Percentiles rank a stretch among this genome's conserved stretches.
phyloP scores from a whole-genome alignment of 1,140 invertebrate species.

The Bombus confusus region DNA sequence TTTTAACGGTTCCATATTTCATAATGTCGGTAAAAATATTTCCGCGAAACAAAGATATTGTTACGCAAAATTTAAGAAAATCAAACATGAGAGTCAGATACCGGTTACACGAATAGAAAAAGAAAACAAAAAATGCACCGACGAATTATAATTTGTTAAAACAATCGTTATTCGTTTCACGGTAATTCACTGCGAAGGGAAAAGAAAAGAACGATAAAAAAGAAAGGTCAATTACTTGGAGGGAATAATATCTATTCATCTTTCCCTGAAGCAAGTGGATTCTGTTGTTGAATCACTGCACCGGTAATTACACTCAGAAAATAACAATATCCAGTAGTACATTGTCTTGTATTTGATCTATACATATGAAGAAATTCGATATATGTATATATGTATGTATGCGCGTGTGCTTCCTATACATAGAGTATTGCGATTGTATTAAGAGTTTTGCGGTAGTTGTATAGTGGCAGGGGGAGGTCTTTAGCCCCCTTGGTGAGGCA shows the following conservation, averaged over 20 bases:
- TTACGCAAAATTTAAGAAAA: background rate
- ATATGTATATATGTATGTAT: slow-evolving; percentile 12
- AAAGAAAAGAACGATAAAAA: slow-evolving; percentile 3
- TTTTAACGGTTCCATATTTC: slow-evolving; percentile 32
- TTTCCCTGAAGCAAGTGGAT: background rate
- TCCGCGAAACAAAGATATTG: slow-evolving; percentile 7
- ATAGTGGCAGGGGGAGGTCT: slow-evolving; percentile 56
- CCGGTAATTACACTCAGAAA: slow-evolving; percentile 3
- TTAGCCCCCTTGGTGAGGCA: slow-evolving; percentile 61
- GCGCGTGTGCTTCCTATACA: slow-evolving; percentile 25
- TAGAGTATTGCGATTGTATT: slow-evolving; percentile 35
- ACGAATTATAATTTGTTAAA: slow-evolving; percentile 3
- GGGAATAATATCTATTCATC: background rate
- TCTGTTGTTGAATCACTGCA: background rate
- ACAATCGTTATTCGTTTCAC: background rate
- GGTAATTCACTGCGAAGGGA: background rate
- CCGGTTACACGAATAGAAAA: background rate
- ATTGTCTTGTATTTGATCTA: background rate
- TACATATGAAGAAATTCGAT: slow-evolving; percentile 22
- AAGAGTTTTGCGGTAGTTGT: slow-evolving; percentile 37
- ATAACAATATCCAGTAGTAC: background rate
- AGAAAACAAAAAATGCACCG: background rate
- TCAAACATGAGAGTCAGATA: slow-evolving; percentile 8
- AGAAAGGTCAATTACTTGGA: slow-evolving; percentile 7
- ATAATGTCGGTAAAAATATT: slow-evolving; percentile 61